Percentiles rank a stretch among this genome's conserved stretches.
Evolutionary conservation across 2,797 vertebrate genomes (phyloP).

Genomic region (Numenius phaeopus): DNA sequence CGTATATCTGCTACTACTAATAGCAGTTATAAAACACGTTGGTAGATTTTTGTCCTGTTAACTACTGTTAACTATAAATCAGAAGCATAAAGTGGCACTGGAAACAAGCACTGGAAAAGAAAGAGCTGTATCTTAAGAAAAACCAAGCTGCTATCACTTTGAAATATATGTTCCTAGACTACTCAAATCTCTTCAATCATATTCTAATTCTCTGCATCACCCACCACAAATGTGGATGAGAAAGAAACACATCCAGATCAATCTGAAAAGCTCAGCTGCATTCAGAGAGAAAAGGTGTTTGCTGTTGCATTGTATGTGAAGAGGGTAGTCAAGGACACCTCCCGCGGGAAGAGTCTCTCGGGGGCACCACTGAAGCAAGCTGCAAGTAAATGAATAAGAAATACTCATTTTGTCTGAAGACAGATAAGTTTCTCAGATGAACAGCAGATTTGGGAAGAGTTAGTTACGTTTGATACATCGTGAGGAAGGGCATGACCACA

Average conservation of each 20-base stretch:
- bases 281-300: neutral
- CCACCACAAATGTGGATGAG: neutral
- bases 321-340: neutral
- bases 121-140: neutral
- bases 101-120: neutral
- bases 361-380: neutral
- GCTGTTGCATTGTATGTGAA: neutral
- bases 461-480: neutral
- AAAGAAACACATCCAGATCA: neutral
- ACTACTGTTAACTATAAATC: neutral
- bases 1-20: neutral
- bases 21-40: neutral
- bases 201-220: neutral
- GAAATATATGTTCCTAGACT: neutral
- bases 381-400: neutral
- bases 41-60: neutral
- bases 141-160: neutral
- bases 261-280: neutral
- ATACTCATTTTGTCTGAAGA: neutral
- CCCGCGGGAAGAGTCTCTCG: fast-evolving
- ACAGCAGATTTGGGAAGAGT: neutral
- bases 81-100: neutral
- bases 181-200: neutral
- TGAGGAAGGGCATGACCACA: fast-evolving
- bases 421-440: neutral